phyloP scores from a whole-genome alignment of 2,797 vertebrate genomes.

The Manis pentadactyla region DNA sequence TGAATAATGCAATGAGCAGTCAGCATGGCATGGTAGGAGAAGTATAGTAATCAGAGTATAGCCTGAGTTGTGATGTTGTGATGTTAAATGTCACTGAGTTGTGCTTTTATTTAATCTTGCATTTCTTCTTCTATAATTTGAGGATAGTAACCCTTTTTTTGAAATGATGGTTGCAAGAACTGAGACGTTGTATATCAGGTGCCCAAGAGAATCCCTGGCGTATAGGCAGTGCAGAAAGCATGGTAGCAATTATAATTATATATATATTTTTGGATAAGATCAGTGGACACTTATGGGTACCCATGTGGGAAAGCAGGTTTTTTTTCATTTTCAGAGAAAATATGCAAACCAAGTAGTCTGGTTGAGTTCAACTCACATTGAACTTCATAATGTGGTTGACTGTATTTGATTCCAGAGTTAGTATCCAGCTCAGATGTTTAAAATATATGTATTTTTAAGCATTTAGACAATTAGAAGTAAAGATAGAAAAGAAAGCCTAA shows the following conservation, averaged over 20 bases:
- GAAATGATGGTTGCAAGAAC: slow-evolving; percentile 8
- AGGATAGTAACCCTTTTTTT: not conserved
- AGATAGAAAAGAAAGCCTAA: not conserved
- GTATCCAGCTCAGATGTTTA: slow-evolving; percentile 4
- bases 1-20: not conserved
- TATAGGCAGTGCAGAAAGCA: not conserved
- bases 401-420: slow-evolving; percentile 18
- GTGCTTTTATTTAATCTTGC: slow-evolving; percentile 2
- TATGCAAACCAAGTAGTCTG: not conserved
- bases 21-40: not conserved
- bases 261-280: not conserved
- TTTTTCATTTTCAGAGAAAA: slow-evolving; percentile 20
- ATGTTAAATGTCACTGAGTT: not conserved
- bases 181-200: not conserved
- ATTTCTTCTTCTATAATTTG: slow-evolving; percentile 15
- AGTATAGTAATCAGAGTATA: not conserved
- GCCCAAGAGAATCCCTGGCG: not conserved
- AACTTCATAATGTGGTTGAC: not conserved
- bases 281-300: not conserved
- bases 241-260: not conserved
- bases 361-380: not conserved
- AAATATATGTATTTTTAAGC: slow-evolving; percentile 35
- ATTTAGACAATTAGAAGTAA: slow-evolving; percentile 49
- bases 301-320: not conserved
- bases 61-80: not conserved